phyloP scores from a whole-genome alignment of 2,888 invertebrate genomes.

The Leistus spinibarbis region DNA sequence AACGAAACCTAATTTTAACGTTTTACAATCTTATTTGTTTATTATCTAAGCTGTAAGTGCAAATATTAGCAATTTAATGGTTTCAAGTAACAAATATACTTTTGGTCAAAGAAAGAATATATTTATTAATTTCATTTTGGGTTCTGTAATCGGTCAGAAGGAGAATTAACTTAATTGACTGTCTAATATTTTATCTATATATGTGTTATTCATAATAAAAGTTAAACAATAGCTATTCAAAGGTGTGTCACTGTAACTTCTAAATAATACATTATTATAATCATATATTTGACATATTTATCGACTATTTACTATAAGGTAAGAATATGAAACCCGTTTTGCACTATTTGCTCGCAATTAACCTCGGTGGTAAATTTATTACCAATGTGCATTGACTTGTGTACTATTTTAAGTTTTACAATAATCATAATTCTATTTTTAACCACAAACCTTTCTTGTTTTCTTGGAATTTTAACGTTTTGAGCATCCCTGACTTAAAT shows the following conservation, averaged over 20 bases:
- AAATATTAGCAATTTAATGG: neutral
- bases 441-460: too few relatives aligned
- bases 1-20: neutral
- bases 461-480: too few relatives aligned
- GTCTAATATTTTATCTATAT: neutral
- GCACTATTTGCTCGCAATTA: conserved; percentile 2
- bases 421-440: neutral
- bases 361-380: neutral
- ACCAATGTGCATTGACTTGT: neutral
- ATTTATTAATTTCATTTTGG: too few relatives aligned
- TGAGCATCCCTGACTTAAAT: too few relatives aligned
- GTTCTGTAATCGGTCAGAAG: too few relatives aligned
- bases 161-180: neutral
- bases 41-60: neutral
- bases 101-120: too few relatives aligned
- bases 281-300: neutral
- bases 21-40: neutral
- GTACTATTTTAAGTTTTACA: neutral
- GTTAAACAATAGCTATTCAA: neutral
- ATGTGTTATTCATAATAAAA: neutral
- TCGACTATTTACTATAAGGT: neutral
- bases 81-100: neutral
- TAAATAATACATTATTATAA: neutral
- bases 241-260: conserved; percentile 7
- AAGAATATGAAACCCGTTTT: neutral